These are phyloP conservation scores for Lamellibrachia satsuma DNA, from an alignment of 2,888 invertebrate genomes.

Conservation along the genomic window DNA sequence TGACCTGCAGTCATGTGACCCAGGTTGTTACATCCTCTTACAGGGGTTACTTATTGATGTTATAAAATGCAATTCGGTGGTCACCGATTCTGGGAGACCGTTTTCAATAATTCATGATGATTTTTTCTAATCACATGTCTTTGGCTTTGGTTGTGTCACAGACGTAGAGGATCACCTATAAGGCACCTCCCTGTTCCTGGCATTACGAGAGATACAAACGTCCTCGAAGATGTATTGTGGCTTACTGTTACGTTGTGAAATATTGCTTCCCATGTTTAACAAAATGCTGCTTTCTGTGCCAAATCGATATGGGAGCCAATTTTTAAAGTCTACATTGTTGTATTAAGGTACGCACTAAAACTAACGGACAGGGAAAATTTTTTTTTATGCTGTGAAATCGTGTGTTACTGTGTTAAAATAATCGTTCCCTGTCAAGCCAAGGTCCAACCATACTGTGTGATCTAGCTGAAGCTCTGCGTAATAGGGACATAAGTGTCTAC, in stretches of 20 bases:
- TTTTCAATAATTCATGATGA: background rate
- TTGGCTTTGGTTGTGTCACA: background rate
- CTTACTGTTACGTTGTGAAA: slow-evolving; percentile 5
- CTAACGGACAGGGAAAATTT: background rate
- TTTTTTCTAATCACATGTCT: too few relatives aligned
- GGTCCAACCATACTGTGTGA: background rate
- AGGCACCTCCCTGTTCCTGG: background rate
- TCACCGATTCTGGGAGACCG: background rate
- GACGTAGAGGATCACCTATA: too few relatives aligned
- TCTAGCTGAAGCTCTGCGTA: background rate
- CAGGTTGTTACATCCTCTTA: background rate
- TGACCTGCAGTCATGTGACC: background rate
- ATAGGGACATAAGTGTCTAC: background rate
- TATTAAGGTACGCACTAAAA: background rate
- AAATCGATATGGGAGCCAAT: background rate
- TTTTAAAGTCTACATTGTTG: background rate
- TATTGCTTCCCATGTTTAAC: background rate
- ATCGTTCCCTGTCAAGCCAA: background rate
- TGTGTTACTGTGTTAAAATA: background rate
- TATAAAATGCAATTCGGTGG: background rate
- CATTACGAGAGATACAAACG: background rate
- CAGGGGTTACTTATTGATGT: background rate
- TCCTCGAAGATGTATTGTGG: background rate
- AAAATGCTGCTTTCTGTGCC: slow-evolving; percentile 10
- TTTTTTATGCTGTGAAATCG: background rate